Evolutionary conservation across 1,140 invertebrate species (phyloP), one percentile per base, ranked within the genome.

Genomic region (Polypedilum pembai): DNA sequence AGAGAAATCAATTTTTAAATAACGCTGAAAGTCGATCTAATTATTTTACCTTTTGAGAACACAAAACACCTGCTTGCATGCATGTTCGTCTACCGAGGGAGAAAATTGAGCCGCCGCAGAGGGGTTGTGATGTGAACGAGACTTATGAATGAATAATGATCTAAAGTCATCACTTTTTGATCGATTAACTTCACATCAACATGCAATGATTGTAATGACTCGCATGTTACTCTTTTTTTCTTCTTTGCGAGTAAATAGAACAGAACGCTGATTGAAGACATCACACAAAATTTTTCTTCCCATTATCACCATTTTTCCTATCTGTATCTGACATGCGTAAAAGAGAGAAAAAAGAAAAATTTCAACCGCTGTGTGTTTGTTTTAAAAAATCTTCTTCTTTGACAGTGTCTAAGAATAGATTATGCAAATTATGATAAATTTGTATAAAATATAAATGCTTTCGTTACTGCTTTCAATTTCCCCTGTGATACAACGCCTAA

Each of bases 131-230:
- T 56, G 15, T 21, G 8, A 69, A 56, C 10, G n/a, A 56, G 8
- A 69, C 8, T 69, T 20, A 69, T 69, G 20, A 69, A 69, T 69
- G 8, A 69, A 69, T 18, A 69, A 69, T 69, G 65, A 69, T 20
- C n/a, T 8, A 69, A 69, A 69, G 65, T 69, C 65, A 69, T 69
- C 65, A 69, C 65, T 18, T 69, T 18, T 69, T 69, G 17, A 69
- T 69, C 65, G 65, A 69, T 69, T 69, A 69, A 69, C 65, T 56
- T 56, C 45, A 56, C 15, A 56, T n/a, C 24, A 33, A 33, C 24
- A 33, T 33, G 24, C 24, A 33, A 33, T 33, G 24, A 56, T 56
- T 56, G 12, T 15, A 56, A 56, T n/a, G 45, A 56, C 45, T n/a
- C n/a, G 45, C 45, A 56, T n/a, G 12, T n/a, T n/a, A 15, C 12